Conservation (phyloP, 2,888 invertebrate genomes). For the Galeruca laticollis region DNA sequence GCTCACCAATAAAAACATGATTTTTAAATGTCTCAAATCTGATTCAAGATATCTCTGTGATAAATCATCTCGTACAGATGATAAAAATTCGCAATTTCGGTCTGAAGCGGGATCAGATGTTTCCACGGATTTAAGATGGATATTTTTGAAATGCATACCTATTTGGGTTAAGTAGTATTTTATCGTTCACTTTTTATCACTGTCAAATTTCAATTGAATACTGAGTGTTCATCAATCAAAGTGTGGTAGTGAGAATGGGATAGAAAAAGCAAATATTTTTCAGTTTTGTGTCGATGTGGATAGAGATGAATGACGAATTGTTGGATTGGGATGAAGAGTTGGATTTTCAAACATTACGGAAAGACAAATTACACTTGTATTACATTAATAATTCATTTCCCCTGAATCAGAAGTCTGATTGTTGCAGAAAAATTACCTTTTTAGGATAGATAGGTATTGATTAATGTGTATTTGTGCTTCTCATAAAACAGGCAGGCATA, state of each 20-base stretch:
- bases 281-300: constrained; percentile 24
- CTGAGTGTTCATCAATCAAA: constrained; percentile 49
- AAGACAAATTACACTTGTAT: constrained; percentile 16
- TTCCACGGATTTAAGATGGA: constrained; percentile 49
- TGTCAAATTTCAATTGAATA: constrained; percentile 54
- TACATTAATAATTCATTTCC: neutral
- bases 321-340: constrained; percentile 32
- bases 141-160: constrained; percentile 47
- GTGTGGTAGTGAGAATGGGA: constrained; percentile 25
- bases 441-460: neutral
- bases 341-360: constrained; percentile 11
- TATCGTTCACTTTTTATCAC: constrained; percentile 58
- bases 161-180: constrained; percentile 59
- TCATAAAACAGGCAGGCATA: neutral
- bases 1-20: constrained; percentile 30
- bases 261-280: constrained; percentile 42
- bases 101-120: constrained; percentile 57
- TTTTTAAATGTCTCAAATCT: constrained; percentile 40
- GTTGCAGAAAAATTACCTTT: neutral
- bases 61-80: constrained; percentile 56
- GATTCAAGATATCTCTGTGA: constrained; percentile 48
- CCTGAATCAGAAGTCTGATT: neutral
- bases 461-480: neutral
- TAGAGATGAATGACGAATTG: constrained; percentile 40
- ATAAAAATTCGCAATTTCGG: constrained; percentile 56